Evolutionary conservation across 2,888 invertebrate genomes (phyloP).

Genomic region (Melieria crassipennis): DNA sequence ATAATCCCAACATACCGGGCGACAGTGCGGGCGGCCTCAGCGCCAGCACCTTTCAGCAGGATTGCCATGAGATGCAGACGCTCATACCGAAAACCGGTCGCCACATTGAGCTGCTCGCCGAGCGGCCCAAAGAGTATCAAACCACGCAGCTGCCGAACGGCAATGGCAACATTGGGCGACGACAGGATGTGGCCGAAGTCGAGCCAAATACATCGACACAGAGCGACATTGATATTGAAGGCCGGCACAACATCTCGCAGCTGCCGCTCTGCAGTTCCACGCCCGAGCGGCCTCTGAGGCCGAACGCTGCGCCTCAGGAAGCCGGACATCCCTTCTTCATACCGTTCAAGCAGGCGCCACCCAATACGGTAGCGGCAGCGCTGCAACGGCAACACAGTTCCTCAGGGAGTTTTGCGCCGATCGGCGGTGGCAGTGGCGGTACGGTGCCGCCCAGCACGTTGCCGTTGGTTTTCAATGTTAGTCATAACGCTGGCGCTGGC

Average conservation of each 20-base stretch:
- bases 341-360: constrained; percentile 55
- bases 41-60: constrained; percentile 59
- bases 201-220: constrained; percentile 27
- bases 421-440: constrained; percentile 30
- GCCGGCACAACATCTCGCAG: constrained; percentile 53
- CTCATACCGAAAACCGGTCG: constrained; percentile 60
- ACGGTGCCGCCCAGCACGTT: constrained; percentile 42
- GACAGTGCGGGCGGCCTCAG: constrained; percentile 61
- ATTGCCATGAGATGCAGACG: constrained; percentile 66
- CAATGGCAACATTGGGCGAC: constrained; percentile 38
- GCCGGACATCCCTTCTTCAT: constrained; percentile 56
- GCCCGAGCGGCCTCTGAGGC: constrained; percentile 47
- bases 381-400: constrained; percentile 58
- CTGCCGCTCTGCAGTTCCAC: constrained; percentile 55
- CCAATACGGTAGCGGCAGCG: constrained; percentile 48
- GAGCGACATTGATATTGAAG: constrained; percentile 38
- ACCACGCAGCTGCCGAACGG: constrained; percentile 57
- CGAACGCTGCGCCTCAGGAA: constrained; percentile 47
- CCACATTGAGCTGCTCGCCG: constrained; percentile 54
- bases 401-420: constrained; percentile 50
- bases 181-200: constrained; percentile 9
- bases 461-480: constrained; percentile 42
- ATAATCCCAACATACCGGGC: constrained; percentile 56
- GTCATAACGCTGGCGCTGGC: constrained; percentile 50
- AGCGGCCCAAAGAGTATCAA: constrained; percentile 53